Base-by-base conservation (phyloP, 2,797 vertebrate genomes). In the Taenioides sp. region DNA sequence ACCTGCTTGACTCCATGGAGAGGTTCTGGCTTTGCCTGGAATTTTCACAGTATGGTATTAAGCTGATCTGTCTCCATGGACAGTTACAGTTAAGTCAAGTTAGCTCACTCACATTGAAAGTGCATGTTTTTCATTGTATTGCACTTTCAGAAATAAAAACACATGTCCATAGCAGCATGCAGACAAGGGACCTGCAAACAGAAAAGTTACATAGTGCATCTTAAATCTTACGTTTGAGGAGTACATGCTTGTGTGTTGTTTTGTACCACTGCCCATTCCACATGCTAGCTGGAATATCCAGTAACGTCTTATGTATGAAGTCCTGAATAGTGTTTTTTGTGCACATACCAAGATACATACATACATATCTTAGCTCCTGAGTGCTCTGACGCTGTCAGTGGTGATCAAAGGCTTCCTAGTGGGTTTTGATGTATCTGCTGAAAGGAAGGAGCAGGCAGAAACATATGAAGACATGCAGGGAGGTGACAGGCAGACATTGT, bases 371-470 rank as follows among this genome's bases (percentile, higher is more conserved):
- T 28, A 75, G 43, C n/a, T 67, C 58, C 61, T 62, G 23, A 64
- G 59, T 25, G 6, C 17, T 68, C 62, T 55, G 54, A 71, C 27
- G 18, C 47, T 23, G 83, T 70, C 79, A 81, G 75, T 67, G 76
- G 74, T 77, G 84, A 76, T 87, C 80, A 84, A 80, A 77, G 72
- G 76, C 37, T 20, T 66, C 72, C 80, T 77, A 72, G 71, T 78
- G 87, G 81, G 78, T 75, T 80, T 71, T 77, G 79, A 82, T 47
- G 71, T 71, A 76, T 79, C 72, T 77, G 70, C 75, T 78, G 73
- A 43, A 18, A 78, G 73, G 72, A 18, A 78, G 73, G 72, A 81
- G 71, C 50, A 78, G 64, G 64, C 70, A 76, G 49, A 70, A 76
- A 74, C 79, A 88, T 72, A 74, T 55, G 71, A 70, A 84, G 68